These are phyloP conservation scores for Tipula vernalis DNA, from an alignment of 2,888 invertebrate genomes.

Conservation along the genomic window DNA sequence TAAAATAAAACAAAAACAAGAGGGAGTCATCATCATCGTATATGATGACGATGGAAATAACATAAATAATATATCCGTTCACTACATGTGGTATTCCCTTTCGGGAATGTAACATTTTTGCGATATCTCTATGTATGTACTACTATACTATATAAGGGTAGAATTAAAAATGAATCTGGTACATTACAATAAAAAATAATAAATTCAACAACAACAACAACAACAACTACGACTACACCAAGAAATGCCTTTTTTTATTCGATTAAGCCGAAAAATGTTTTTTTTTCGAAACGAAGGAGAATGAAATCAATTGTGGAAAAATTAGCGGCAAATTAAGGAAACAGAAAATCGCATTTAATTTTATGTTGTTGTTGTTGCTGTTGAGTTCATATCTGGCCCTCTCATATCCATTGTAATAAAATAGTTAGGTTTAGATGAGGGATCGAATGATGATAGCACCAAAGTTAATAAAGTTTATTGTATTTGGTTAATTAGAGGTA, in stretches of 20 bases:
- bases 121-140: background rate
- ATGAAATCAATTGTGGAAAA: constrained; percentile 37
- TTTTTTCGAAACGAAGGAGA: background rate
- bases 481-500: background rate
- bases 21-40: background rate
- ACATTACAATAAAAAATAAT: background rate
- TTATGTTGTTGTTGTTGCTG: background rate
- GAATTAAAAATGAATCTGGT: constrained; percentile 5
- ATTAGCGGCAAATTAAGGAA: constrained; percentile 36
- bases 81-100: background rate
- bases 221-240: background rate
- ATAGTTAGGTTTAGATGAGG: background rate
- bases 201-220: background rate
- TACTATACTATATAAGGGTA: background rate
- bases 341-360: constrained; percentile 8
- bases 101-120: background rate
- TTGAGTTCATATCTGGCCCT: background rate
- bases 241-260: constrained; percentile 9
- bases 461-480: background rate
- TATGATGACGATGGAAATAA: background rate
- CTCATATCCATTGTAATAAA: constrained; percentile 28
- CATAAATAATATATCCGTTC: background rate
- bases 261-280: background rate
- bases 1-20: background rate
- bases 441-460: background rate